Evolutionary conservation across 1,140 invertebrate species (phyloP).

Genomic region (Euschistus heros): DNA sequence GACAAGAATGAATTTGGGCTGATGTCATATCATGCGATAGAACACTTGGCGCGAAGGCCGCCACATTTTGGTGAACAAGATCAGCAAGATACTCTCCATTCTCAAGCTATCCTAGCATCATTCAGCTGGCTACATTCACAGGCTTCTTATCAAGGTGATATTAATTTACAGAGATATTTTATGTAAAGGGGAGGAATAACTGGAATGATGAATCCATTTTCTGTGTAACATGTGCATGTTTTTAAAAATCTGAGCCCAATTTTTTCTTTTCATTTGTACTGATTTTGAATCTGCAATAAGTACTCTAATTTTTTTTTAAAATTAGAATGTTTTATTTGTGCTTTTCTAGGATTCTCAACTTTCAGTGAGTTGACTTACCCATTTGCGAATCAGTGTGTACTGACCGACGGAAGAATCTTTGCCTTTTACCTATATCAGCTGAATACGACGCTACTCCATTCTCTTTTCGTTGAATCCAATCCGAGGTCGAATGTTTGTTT

Average conservation of each 20-base stretch:
- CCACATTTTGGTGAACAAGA: conserved; percentile 40
- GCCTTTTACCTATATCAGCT: conserved; percentile 79
- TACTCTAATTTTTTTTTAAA: no score
- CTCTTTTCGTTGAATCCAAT: conserved; percentile 49
- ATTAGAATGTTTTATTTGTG: no score
- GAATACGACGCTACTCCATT: conserved; percentile 64
- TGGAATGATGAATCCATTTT: no score
- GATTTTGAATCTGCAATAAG: not conserved
- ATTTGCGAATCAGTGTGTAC: conserved; percentile 66
- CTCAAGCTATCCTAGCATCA: conserved; percentile 60
- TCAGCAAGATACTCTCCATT: conserved; percentile 48
- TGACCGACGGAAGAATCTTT: conserved; percentile 74
- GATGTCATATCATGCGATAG: conserved; percentile 56
- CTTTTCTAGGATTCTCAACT: conserved; percentile 66
- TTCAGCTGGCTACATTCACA: conserved; percentile 70
- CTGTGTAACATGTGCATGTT: no score
- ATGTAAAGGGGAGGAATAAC: no score
- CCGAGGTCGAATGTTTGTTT: conserved; percentile 68
- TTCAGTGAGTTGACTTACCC: conserved; percentile 82
- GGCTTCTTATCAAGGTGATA: conserved; percentile 66
- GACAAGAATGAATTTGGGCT: conserved; percentile 62
- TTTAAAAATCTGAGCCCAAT: no score
- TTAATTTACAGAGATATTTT: not conserved
- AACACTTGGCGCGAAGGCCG: conserved; percentile 40
- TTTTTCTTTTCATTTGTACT: not conserved